phyloP scores from a whole-genome alignment of 2,888 invertebrate genomes.

The Tetanocera ferruginea region DNA sequence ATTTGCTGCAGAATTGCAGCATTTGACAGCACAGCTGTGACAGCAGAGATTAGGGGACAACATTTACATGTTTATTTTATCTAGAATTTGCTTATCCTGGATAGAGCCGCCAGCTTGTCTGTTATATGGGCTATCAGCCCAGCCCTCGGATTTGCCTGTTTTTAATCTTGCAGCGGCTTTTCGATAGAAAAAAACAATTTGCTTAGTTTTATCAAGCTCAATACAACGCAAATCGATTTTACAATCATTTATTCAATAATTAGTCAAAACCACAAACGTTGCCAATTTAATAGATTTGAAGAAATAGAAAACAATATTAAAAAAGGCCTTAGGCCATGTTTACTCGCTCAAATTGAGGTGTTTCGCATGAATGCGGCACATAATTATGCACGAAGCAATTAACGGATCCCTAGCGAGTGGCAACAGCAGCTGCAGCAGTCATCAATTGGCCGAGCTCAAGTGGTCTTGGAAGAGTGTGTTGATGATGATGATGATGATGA shows the following conservation, averaged over 20 bases:
- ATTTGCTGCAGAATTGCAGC: neutral
- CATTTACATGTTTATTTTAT: too few relatives aligned
- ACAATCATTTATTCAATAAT: neutral
- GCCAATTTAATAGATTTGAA: neutral
- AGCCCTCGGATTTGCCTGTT: neutral
- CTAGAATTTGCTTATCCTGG: too few relatives aligned
- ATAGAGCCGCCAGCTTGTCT: neutral
- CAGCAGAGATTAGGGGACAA: neutral
- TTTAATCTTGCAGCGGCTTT: neutral
- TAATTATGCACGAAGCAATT: constrained; percentile 12
- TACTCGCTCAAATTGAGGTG: neutral
- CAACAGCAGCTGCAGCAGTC: too few relatives aligned
- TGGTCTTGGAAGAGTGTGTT: too few relatives aligned
- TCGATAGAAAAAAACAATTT: neutral
- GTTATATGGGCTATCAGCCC: neutral
- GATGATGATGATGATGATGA: too few relatives aligned
- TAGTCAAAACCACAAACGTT: neutral
- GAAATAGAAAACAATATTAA: neutral
- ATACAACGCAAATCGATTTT: neutral
- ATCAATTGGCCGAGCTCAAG: too few relatives aligned
- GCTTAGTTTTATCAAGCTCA: neutral
- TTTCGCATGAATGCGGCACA: neutral
- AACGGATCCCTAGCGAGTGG: neutral
- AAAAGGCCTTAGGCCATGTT: neutral
- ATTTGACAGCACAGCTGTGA: constrained; percentile 8